phyloP scores from a whole-genome alignment of 2,797 vertebrate genomes.

The Cynodonichthys magdalenae region DNA sequence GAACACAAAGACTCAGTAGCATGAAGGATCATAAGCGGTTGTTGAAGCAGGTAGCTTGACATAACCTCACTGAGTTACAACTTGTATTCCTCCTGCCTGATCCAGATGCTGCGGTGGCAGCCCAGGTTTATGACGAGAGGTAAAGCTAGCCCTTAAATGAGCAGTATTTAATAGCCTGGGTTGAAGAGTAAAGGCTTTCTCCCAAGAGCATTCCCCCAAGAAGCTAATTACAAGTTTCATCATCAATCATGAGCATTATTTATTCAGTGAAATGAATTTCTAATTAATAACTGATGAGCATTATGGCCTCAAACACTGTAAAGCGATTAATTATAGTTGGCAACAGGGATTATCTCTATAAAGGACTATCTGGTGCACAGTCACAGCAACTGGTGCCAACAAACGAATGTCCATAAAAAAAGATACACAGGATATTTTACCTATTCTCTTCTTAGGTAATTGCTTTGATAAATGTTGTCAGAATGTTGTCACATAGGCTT shows the following conservation, averaged over 20 bases:
- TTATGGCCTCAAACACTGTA: slow-evolving; percentile 97
- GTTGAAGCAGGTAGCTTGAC: slow-evolving; percentile 88
- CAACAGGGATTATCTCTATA: slow-evolving; percentile 87
- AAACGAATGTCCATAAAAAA: slow-evolving; percentile 82
- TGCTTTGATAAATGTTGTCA: slow-evolving; percentile 68
- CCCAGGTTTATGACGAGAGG: slow-evolving; percentile 67
- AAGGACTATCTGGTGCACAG: slow-evolving; percentile 85
- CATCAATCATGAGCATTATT: slow-evolving; percentile 99
- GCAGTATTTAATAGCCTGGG: slow-evolving; percentile 86
- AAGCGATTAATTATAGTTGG: slow-evolving; percentile 96
- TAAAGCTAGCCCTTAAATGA: slow-evolving; percentile 81
- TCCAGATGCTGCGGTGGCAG: slow-evolving; percentile 60
- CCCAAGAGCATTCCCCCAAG: slow-evolving; percentile 89
- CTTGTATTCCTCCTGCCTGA: slow-evolving; percentile 71
- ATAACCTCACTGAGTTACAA: slow-evolving; percentile 91
- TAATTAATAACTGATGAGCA: slow-evolving; percentile 99
- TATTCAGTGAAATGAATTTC: slow-evolving; percentile 99
- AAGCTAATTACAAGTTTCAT: slow-evolving; percentile 99
- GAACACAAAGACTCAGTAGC: slow-evolving; percentile 44
- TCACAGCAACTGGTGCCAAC: slow-evolving; percentile 81
- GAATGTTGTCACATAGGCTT: slow-evolving; percentile 43
- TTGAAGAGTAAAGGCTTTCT: slow-evolving; percentile 84
- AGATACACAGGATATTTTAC: slow-evolving; percentile 71
- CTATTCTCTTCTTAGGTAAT: slow-evolving; percentile 73
- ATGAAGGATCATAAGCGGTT: slow-evolving; percentile 42